Evolutionary conservation across 2,113 vertebrate genomes (phyloP), one percentile per base, ranked within the genome.

Genomic region (Phycodurus eques): DNA sequence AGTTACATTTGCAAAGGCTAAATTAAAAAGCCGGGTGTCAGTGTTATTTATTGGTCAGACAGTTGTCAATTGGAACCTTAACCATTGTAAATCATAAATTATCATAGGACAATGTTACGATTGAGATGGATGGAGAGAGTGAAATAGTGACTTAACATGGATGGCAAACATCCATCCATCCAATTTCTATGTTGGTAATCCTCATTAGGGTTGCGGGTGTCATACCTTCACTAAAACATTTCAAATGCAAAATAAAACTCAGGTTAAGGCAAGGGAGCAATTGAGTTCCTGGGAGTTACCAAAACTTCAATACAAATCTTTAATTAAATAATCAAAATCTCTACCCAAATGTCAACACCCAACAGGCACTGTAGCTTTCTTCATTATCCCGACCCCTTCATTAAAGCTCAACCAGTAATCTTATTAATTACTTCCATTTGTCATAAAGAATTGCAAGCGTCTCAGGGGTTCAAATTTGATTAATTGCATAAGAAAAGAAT

Each of bases 201-300:
- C 35, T 39, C 35, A 39, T 39, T 39, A 39, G 6, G 35, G 35
- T 39, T 39, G 35, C 35, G 35, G 13, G 13, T 31, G 71, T 84
- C 80, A 73, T 73, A 66, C 85, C 88, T 90, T 87, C 90, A 87
- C 68, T 92, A 89, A 87, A 14, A 4, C 31, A 17, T 56, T 90
- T 88, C 85, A 90, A 91, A 92, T 91, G 88, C 88, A 92, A 90
- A 91, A 80, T 76, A 74, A 76, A 39, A 79, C 73, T 54, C 64
- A 39, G 82, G 74, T 81, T 76, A 77, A 83, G 57, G 73, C 64
- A 72, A 74, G 54, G 65, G 60, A 20, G 65, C 73, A 68, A 78
- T 68, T 68, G 76, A 75, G 74, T 66, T 81, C 56, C 73, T 73
- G 76, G 75, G 67, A 70, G 66, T 78, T 78, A 76, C 46, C 39